phyloP scores from a whole-genome alignment of 1,140 invertebrate genomes.

The Metaphire vulgaris region DNA sequence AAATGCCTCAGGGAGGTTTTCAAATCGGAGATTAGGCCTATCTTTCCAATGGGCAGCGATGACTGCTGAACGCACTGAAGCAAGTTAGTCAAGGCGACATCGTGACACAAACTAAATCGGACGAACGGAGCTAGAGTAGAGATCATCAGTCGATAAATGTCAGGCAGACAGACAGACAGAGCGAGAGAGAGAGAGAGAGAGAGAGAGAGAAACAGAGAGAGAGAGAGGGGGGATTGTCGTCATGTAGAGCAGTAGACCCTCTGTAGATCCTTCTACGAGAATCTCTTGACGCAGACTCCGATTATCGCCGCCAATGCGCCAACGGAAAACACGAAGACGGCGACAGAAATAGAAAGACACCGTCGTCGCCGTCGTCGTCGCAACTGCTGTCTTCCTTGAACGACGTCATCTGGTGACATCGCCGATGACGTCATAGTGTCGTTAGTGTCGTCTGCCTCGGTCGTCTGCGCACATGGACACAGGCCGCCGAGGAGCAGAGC shows the following conservation, averaged over 20 bases:
- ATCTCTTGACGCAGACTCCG: neutral
- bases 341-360: neutral
- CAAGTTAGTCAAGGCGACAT: too few species aligned
- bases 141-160: too few species aligned
- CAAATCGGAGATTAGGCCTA: too few species aligned
- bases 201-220: too few species aligned
- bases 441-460: neutral
- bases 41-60: too few species aligned
- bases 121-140: too few species aligned
- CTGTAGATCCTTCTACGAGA: neutral
- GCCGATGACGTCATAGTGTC: too few species aligned
- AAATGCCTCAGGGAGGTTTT: too few species aligned
- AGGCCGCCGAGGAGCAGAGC: neutral
- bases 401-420: neutral
- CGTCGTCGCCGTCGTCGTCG: neutral
- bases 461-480: neutral
- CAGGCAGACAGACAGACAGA: too few species aligned
- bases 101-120: too few species aligned
- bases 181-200: too few species aligned
- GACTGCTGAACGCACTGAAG: too few species aligned
- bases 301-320: neutral
- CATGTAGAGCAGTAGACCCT: neutral
- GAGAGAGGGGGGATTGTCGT: neutral
- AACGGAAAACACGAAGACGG: neutral
- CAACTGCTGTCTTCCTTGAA: neutral